Conservation (phyloP, 2,113 vertebrate genomes). For the Xenus cinereus region DNA sequence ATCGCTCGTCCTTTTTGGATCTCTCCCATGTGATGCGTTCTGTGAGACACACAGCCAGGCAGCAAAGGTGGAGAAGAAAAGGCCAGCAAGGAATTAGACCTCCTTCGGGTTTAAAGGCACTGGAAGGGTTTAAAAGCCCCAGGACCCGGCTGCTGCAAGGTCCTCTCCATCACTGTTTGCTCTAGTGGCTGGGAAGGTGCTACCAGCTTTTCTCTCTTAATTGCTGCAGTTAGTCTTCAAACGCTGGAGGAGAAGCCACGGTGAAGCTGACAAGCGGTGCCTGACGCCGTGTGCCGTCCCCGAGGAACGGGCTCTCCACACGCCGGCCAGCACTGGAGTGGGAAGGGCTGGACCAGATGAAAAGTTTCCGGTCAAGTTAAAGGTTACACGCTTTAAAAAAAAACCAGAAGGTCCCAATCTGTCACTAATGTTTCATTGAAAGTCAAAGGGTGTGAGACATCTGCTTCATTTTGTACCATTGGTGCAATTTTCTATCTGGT, state of each 20-base stretch:
- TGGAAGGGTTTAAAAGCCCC: neutral
- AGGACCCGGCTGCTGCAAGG: neutral
- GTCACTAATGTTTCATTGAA: neutral
- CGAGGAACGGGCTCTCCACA: accelerated
- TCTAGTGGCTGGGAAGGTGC: neutral
- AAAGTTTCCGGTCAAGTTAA: neutral
- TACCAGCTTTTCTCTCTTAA: neutral
- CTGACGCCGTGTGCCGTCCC: accelerated
- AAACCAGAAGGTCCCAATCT: neutral
- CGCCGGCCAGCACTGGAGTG: accelerated
- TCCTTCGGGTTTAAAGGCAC: neutral
- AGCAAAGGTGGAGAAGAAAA: neutral
- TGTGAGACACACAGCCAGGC: neutral
- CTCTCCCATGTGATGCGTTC: neutral
- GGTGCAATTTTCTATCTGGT: neutral
- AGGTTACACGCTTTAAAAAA: neutral
- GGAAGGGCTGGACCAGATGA: neutral
- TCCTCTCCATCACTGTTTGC: neutral
- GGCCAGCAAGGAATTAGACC: neutral
- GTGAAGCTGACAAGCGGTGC: neutral
- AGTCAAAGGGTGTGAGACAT: neutral
- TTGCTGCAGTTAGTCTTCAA: neutral
- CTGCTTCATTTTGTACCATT: neutral
- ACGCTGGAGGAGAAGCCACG: neutral
- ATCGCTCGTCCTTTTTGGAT: neutral